These are phyloP conservation scores for Lamellibrachia satsuma DNA, from an alignment of 2,888 invertebrate species.

Conservation along the genomic window DNA sequence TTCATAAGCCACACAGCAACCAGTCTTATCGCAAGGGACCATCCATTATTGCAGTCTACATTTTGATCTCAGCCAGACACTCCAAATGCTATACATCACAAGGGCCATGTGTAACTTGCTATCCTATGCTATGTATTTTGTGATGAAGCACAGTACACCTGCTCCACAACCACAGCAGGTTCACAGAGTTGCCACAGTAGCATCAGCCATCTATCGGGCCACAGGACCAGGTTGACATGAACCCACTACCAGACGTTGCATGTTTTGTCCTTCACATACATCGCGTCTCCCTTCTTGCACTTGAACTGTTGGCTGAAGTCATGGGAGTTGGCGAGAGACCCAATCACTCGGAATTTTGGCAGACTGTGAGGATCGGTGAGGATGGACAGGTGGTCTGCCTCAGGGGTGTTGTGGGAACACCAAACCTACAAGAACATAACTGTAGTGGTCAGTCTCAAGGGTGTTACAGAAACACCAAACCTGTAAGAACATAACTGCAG, in stretches of 20 bases:
- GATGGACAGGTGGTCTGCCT: constrained; percentile 83
- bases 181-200: neutral
- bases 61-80: neutral
- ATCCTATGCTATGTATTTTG: neutral
- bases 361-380: constrained; percentile 94
- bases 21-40: neutral
- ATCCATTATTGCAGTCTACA: neutral
- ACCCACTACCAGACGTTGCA: constrained; percentile 70
- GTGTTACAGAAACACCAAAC: neutral
- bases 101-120: neutral
- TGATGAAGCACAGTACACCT: neutral
- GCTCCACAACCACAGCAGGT: neutral
- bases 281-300: constrained; percentile 38
- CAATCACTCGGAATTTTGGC: constrained; percentile 73
- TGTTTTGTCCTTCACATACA: constrained; percentile 87
- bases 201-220: neutral
- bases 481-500: neutral
- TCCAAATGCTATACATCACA: neutral
- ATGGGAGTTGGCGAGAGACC: constrained; percentile 43
- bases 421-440: constrained; percentile 65
- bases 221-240: neutral
- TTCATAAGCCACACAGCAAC: neutral
- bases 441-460: neutral
- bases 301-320: constrained; percentile 45
- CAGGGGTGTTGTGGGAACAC: constrained; percentile 78